Base-by-base conservation (phyloP, 2,888 invertebrate species). In the Copidosoma aretas region DNA sequence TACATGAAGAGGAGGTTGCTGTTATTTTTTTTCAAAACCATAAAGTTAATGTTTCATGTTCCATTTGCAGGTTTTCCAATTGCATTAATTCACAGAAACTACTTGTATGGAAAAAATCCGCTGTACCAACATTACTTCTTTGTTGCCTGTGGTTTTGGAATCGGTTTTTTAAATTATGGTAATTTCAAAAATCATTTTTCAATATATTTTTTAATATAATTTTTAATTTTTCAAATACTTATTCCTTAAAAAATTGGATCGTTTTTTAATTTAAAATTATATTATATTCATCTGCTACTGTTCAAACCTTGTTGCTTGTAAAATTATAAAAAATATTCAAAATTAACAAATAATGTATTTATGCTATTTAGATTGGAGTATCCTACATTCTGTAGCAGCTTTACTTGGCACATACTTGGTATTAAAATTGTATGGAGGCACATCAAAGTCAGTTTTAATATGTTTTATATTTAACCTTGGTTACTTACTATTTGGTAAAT, bases 141-240 rank as follows among this genome's bases (percentile, higher is more conserved):
- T 80, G 86, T 90, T 10, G 24, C 86, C 0, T 87, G 88, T 71
- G 96, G 97, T 17, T 79, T 94, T 8, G 84, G 87, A 1, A 85
- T 97, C 73, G 93, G 93, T 60, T 90, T 89, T 75, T 95, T 91
- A 83, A 97, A 97, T 82, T 97, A 94, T 86, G 95, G 96, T 88
- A 83, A 84, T 81, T 74, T 63, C 10, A 53, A 1, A 19, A 22
- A 14, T 58, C 2, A 39, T 43, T 41, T 21, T 39, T 2, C 14
- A 21, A n/a, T 43, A 19, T 41, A 19, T 21, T 22, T 54, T 41
- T 8, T 25, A 51, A 19, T 32, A 43, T n/a, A 21, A n/a, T 32
- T 53, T 32, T n/a, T n/a, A n/a, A n/a, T n/a, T n/a, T 17, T 53
- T 39, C 19, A 8, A 12, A 8, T 10, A 60, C 51, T 51, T 32